A percentile compares a stretch with the other conserved stretches of the same genome.
Evolutionary conservation across 1,140 invertebrate species (phyloP).

Genomic region (Dendrolimus kikuchii): DNA sequence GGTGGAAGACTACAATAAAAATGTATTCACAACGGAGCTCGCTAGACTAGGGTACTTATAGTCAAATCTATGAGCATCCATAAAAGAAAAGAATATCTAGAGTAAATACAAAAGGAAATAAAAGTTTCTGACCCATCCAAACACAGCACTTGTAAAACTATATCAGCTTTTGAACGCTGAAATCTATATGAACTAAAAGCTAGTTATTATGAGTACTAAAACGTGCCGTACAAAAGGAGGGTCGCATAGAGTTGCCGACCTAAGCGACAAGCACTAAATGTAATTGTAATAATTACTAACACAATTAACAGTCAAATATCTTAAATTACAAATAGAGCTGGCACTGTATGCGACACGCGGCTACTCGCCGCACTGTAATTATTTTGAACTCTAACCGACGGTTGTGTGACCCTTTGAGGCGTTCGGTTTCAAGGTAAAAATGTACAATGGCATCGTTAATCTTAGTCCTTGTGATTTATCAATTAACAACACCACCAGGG

Average conservation of each 20-base stretch:
- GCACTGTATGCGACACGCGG: slow-evolving; percentile 43
- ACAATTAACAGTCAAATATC: slow-evolving; percentile 59
- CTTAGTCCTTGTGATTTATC: slow-evolving; percentile 17
- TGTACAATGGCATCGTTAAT: slow-evolving; percentile 24
- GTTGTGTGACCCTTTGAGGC: slow-evolving; percentile 35
- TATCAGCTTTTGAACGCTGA: slow-evolving; percentile 30
- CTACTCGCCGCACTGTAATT: slow-evolving; percentile 50
- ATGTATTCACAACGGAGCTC: slow-evolving; percentile 58
- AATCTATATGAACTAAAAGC: slow-evolving; percentile 40
- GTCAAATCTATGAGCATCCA: slow-evolving; percentile 53
- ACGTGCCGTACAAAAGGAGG: slow-evolving; percentile 25
- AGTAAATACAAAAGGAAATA: slow-evolving; percentile 34
- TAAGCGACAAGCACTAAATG: slow-evolving; percentile 60
- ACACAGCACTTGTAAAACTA: slow-evolving; percentile 55
- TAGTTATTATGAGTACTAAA: slow-evolving; percentile 34
- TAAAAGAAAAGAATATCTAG: slow-evolving; percentile 48
- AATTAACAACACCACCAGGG: neutral
- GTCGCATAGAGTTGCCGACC: slow-evolving; percentile 30
- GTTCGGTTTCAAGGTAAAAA: slow-evolving; percentile 31
- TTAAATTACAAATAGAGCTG: slow-evolving; percentile 59
- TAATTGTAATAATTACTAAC: slow-evolving; percentile 54
- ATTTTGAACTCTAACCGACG: slow-evolving; percentile 49
- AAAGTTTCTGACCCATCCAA: slow-evolving; percentile 63
- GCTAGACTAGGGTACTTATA: slow-evolving; percentile 59
- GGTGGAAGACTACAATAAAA: slow-evolving; percentile 52